Conservation (phyloP, 2,888 invertebrate species). For the Eilema griseolum region DNA sequence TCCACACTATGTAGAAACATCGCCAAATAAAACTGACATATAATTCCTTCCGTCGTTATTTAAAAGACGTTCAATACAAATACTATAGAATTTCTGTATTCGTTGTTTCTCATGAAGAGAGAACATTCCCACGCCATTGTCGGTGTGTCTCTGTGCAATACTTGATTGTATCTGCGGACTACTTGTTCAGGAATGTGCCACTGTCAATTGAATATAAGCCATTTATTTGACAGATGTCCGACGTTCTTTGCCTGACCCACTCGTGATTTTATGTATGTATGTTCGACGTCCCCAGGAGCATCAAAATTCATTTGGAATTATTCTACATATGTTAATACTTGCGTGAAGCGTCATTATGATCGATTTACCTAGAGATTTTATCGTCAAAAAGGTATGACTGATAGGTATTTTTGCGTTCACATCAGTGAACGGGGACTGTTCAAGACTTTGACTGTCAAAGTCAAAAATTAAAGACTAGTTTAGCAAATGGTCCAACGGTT, state of each 20-base stretch:
- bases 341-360: too few species aligned
- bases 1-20: background rate
- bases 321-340: background rate
- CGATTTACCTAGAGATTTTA: too few species aligned
- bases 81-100: slow-evolving; percentile 26
- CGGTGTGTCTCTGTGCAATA: slow-evolving; percentile 47
- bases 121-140: slow-evolving; percentile 54
- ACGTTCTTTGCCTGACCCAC: too few species aligned
- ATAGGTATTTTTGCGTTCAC: too few species aligned
- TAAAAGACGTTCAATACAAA: slow-evolving; percentile 33
- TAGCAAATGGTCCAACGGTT: too few species aligned
- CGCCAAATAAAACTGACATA: background rate
- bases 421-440: background rate
- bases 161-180: slow-evolving; percentile 33
- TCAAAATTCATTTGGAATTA: background rate
- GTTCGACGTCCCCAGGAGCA: background rate
- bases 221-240: slow-evolving; percentile 2
- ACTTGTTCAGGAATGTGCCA: slow-evolving; percentile 21
- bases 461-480: too few species aligned
- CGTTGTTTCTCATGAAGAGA: slow-evolving; percentile 41
- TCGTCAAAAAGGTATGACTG: too few species aligned
- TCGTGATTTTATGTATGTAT: too few species aligned
- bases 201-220: slow-evolving; percentile 13
- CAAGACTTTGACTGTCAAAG: too few species aligned
- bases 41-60: slow-evolving; percentile 22